phyloP scores from a whole-genome alignment of 1,140 invertebrate genomes.

The Hormaphis cornu region DNA sequence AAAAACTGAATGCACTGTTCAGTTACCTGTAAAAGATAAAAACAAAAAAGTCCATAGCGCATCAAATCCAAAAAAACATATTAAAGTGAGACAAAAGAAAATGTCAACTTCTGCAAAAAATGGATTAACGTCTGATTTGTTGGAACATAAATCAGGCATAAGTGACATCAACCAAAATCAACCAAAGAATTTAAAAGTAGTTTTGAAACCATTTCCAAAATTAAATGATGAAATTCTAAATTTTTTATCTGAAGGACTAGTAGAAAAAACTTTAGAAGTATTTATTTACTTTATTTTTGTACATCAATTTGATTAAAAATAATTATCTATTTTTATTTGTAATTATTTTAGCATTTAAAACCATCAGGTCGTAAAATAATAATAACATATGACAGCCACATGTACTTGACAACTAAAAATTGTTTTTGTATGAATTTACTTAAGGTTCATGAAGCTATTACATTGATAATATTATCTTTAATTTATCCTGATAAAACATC shows the following conservation, averaged over 20 bases:
- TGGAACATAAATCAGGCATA: no score
- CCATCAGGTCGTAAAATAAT: not conserved
- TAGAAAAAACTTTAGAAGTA: conserved; percentile 18
- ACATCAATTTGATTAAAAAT: not conserved
- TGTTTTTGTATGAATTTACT: not conserved
- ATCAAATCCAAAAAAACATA: no score
- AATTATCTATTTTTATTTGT: not conserved
- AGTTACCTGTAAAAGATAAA: not conserved
- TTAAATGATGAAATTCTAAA: not conserved
- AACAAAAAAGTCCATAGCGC: not conserved
- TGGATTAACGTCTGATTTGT: no score
- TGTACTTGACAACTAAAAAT: not conserved
- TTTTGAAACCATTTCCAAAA: not conserved
- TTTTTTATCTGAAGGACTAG: conserved; percentile 7
- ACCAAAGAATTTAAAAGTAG: not conserved
- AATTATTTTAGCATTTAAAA: conserved; percentile 1
- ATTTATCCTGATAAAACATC: conserved; percentile 2
- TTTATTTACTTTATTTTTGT: not conserved
- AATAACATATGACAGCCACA: not conserved
- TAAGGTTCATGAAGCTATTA: not conserved
- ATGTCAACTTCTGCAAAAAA: no score
- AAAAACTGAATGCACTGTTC: not conserved
- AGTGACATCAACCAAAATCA: not conserved
- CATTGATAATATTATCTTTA: conserved; percentile 13
- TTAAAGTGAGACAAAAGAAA: no score